Conservation (phyloP, 2,797 vertebrate species). For the Aulostomus chinensis region DNA sequence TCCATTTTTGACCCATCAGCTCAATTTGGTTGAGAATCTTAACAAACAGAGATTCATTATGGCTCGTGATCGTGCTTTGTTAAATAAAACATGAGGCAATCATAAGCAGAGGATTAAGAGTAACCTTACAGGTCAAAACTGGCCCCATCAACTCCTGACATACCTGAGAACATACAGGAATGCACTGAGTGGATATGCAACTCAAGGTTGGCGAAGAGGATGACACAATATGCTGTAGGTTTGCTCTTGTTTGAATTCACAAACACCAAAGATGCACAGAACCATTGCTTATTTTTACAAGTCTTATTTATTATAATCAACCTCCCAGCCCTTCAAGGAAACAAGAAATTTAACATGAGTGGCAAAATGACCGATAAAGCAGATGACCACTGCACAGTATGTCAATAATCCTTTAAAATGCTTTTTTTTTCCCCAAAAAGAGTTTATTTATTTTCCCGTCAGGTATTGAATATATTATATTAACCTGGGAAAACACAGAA, state of each 20-base stretch:
- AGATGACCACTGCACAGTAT: not conserved
- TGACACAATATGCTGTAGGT: not conserved
- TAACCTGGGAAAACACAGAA: not conserved
- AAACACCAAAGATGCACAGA: not conserved
- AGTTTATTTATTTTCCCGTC: slow-evolving; percentile 11
- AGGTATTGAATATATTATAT: slow-evolving; percentile 13
- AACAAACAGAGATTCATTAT: not conserved
- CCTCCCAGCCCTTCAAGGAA: too few species aligned
- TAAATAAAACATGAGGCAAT: not conserved
- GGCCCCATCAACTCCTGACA: not conserved
- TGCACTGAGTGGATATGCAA: not conserved
- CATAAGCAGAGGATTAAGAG: slow-evolving; percentile 2
- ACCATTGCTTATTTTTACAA: too few species aligned
- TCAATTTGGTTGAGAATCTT: not conserved
- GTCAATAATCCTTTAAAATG: not conserved
- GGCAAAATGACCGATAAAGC: not conserved
- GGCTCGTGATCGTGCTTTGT: not conserved
- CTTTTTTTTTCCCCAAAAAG: not conserved
- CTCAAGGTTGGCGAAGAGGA: too few species aligned
- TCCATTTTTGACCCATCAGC: not conserved
- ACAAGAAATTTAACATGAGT: not conserved
- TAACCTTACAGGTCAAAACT: not conserved
- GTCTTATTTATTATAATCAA: too few species aligned
- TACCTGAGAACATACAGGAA: not conserved
- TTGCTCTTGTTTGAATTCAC: too few species aligned